Base-by-base conservation (phyloP, 2,888 invertebrate species). In the Phalangium opilio region DNA sequence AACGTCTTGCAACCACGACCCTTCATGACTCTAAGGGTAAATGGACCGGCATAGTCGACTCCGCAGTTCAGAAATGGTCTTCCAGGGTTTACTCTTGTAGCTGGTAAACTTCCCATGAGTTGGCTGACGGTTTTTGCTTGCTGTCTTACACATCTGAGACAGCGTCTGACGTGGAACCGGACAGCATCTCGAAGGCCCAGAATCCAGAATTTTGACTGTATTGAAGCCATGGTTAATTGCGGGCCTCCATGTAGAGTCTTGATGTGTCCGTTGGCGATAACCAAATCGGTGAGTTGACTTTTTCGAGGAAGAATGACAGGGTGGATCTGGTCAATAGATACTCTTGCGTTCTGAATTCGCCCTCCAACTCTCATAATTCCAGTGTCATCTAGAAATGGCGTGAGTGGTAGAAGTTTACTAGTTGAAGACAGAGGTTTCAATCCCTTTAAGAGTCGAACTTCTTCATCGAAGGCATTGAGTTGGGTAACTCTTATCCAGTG, bases 341-440 rank as follows among this genome's bases (percentile, higher is more conserved):
- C 27, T 10, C 11, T 4, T 7, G 51, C 33, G 14, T 55, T 38
- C 3, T 39, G 17, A 2, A 57, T 40, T 32, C 54, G 42, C 57
- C 57, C 57, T 15, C 52, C 54, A 7, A 56, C 52, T 33, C 58
- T n/a, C 2, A 57, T 19, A 1, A 56, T 14, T 15, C 50, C 48
- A 1, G 41, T 10, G 2, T 38, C 5, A 32, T 56, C 53, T 2
- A 55, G 14, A 41, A 56, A 57, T 1, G 57, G 57, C n/a, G 42
- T 43, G 12, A 56, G 45, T 27, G 27, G 8, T 27, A 27, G 8
- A 7, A 27, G 8, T 27, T 27, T 27, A 8, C 27, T 27, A 7
- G 4, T 27, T 4, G 27, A 27, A 4, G 8, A 7, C 8, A 27
- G 4, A 7, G 27, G 27, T 27, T 27, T 27, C 27, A 27, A 27